Evolutionary conservation across 2,113 vertebrate species (phyloP).

Genomic region (Tragelaphus imberbis): DNA sequence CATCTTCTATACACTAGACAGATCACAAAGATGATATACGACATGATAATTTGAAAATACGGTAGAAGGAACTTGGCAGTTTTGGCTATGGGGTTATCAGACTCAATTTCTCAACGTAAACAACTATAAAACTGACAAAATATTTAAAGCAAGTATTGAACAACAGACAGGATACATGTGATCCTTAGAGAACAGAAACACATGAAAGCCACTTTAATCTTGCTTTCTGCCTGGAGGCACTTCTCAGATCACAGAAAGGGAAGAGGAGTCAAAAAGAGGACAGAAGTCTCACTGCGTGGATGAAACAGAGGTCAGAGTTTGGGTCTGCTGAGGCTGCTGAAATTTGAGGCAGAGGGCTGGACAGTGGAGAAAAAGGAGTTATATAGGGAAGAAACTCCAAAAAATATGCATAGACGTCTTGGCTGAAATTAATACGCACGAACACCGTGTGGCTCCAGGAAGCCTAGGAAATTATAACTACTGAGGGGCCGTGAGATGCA

Average conservation of each 20-base stretch:
- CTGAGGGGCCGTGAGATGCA: not conserved
- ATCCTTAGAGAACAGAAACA: not conserved
- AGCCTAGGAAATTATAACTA: not conserved
- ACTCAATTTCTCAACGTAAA: not conserved
- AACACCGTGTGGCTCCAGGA: not conserved
- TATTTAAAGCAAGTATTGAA: not conserved
- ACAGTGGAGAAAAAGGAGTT: not conserved
- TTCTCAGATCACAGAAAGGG: not conserved
- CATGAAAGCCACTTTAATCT: not conserved
- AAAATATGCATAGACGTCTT: not conserved
- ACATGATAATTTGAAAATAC: not conserved
- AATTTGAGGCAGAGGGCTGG: not conserved
- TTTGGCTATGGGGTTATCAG: not conserved
- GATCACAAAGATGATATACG: not conserved
- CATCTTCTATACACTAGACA: not conserved
- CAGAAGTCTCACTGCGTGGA: not conserved
- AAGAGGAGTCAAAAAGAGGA: not conserved
- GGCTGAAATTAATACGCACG: not conserved
- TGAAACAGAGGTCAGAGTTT: not conserved
- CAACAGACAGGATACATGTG: not conserved
- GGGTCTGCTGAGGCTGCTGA: not conserved
- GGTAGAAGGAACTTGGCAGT: not conserved
- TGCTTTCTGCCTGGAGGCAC: not conserved
- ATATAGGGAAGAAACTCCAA: not conserved
- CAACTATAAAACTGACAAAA: not conserved